These are phyloP conservation scores for Prunella strophiata DNA, from an alignment of 2,797 vertebrate genomes.

Conservation along the genomic window DNA sequence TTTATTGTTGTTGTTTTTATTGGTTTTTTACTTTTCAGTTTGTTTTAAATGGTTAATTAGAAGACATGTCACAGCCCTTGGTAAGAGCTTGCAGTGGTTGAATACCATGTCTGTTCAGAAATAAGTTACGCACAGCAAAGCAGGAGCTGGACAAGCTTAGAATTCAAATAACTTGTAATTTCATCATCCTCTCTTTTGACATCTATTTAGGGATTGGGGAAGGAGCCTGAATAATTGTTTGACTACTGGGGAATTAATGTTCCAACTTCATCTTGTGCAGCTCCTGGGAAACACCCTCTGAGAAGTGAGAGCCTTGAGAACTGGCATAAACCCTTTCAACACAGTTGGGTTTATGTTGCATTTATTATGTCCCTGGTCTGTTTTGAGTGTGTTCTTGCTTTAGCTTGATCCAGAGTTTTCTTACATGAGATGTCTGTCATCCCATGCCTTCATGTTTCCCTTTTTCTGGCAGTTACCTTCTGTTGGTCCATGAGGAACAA, in stretches of 20 bases:
- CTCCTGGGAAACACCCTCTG: background rate
- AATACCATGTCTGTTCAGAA: background rate
- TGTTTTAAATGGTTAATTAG: background rate
- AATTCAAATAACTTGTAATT: background rate
- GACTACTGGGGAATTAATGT: background rate
- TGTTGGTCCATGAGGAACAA: background rate
- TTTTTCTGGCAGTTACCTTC: background rate
- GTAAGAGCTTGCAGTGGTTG: background rate
- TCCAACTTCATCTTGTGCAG: background rate
- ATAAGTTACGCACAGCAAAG: background rate
- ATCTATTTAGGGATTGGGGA: background rate
- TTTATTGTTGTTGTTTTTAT: background rate
- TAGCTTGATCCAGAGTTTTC: background rate
- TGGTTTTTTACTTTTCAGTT: background rate
- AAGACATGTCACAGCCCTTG: background rate
- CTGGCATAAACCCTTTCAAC: background rate
- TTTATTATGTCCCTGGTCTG: background rate
- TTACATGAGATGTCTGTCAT: background rate
- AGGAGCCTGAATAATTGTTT: background rate
- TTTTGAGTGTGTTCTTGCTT: background rate
- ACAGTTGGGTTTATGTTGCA: background rate
- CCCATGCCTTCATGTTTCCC: background rate
- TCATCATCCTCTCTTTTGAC: background rate
- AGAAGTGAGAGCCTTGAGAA: background rate
- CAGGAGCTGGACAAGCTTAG: background rate